Base-by-base conservation (phyloP, 2,797 vertebrate genomes). In the Pitangus sulphuratus region DNA sequence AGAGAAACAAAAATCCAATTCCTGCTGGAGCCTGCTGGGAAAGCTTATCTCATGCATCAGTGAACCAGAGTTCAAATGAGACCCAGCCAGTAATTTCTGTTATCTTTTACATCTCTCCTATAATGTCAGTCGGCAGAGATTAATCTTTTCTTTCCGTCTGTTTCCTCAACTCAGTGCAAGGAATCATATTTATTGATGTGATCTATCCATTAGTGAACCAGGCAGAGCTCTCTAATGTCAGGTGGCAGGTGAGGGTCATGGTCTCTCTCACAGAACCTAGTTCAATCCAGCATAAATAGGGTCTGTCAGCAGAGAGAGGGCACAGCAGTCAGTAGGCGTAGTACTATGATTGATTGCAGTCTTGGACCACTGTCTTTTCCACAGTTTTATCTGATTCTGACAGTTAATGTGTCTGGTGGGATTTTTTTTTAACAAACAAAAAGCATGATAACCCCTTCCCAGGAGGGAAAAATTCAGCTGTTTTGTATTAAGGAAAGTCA, bases 61-160 rank as follows among this genome's bases (percentile, higher is more conserved):
- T 82, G 91, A 94, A 64, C 77, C 62, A 79, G 83, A 91, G 87
- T 87, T 96, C 83, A 84, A 76, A 40, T 50, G 66, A 93, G 82
- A 94, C 77, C 74, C 72, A 94, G 62, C 53, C 77, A 91, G 92
- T 92, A 97, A 95, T 95, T 96, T 95, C 62, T 93, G 85, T 91
- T 96, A 90, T 96, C 89, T 95, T 95, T 96, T 93, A 88, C 62
- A 90, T 95, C 83, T 93, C 87, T 56, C n/a, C 48, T 93, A 1
- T 93, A 95, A 95, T 44, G 45, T 87, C 60, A 89, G 40, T 87
- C 3, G 1, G 78, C 84, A 76, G 91, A 93, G 89, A 96, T 95
- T 91, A 95, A 95, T 91, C 90, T 92, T 89, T 66, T 74, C 20
- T 56, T 95, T 87, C 85, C 84, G 47, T 91, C 84, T 95, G 85